phyloP scores from a whole-genome alignment of 2,113 vertebrate species.

The Oceanodroma tethys region DNA sequence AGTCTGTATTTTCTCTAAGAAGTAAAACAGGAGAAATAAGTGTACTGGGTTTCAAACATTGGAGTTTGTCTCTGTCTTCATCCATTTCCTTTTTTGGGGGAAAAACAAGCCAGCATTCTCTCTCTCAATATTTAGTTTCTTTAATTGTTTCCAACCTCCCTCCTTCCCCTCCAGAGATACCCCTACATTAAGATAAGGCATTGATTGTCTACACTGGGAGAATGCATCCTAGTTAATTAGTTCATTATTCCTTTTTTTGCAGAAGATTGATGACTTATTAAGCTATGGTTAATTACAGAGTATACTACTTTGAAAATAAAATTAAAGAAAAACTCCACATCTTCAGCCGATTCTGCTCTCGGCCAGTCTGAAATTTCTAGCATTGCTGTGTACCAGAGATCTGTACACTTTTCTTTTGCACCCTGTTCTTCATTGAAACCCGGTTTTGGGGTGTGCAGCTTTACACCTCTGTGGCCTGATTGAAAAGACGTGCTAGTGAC shows the following conservation, averaged over 20 bases:
- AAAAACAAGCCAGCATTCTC: background rate
- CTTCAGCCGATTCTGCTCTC: background rate
- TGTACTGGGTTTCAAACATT: background rate
- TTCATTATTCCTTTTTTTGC: conserved; percentile 60
- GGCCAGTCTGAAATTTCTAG: background rate
- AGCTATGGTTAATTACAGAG: conserved; percentile 66
- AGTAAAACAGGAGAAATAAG: background rate
- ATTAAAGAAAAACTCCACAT: background rate
- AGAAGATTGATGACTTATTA: conserved; percentile 73
- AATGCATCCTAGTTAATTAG: conserved; percentile 57
- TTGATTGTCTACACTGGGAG: conserved; percentile 66
- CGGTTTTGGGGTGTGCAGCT: background rate
- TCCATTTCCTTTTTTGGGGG: background rate
- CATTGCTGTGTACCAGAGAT: too few relatives aligned
- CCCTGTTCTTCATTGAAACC: background rate
- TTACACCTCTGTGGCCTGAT: too few relatives aligned
- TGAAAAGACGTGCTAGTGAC: background rate
- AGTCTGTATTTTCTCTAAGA: background rate
- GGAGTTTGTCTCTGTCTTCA: background rate
- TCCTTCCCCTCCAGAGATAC: conserved; percentile 40
- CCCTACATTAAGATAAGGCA: conserved; percentile 68
- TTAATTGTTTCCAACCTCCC: conserved; percentile 51
- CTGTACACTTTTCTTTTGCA: rapidly evolving
- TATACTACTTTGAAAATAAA: conserved; percentile 67
- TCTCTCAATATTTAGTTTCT: conserved; percentile 37